Conservation (phyloP, 2,797 vertebrate genomes). For the Mallotus villosus region DNA sequence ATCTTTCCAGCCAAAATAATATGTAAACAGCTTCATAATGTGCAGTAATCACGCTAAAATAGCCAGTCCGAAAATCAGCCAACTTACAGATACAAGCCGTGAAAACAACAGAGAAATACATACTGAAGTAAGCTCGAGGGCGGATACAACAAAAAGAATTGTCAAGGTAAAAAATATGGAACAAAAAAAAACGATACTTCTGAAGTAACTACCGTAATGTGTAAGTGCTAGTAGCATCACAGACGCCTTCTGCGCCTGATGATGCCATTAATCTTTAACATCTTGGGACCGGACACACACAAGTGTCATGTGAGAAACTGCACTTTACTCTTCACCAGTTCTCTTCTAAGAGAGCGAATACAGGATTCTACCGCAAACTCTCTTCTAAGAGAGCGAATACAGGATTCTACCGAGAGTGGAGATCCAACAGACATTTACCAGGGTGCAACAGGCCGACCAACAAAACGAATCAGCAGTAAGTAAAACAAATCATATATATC, state of each 20-base stretch:
- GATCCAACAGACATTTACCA: background rate
- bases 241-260: background rate
- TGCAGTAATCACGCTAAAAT: no score
- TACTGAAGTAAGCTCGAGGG: no score
- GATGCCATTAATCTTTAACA: constrained; percentile 78
- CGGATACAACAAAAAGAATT: no score
- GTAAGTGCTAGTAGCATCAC: background rate
- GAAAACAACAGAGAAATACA: no score
- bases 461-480: background rate
- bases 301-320: constrained; percentile 75
- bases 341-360: constrained; percentile 21
- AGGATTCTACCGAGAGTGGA: background rate
- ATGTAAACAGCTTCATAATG: no score
- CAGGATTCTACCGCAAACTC: no score
- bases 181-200: no score
- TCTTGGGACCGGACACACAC: constrained; percentile 47
- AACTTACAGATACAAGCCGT: no score
- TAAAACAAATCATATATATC: background rate
- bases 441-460: background rate
- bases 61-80: no score
- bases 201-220: background rate
- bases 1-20: no score
- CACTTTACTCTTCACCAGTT: constrained; percentile 68
- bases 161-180: no score
- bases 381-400: constrained; percentile 22